Percentiles rank a stretch among this genome's conserved stretches.
Conservation (phyloP, 2,888 invertebrate species). For the Brachynemurus nebulosus region DNA sequence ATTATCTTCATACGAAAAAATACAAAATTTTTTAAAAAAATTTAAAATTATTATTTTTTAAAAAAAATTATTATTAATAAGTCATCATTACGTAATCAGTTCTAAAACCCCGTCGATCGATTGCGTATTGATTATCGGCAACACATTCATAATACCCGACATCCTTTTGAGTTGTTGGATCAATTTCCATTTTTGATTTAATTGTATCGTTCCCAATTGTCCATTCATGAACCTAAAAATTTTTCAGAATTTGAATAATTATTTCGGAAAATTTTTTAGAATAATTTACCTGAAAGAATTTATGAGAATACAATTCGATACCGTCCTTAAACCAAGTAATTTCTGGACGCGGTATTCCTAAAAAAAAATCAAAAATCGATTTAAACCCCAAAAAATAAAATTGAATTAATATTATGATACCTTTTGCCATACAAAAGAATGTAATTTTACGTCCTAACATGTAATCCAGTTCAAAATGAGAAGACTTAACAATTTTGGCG, state of each 20-base stretch:
- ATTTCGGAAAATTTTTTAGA: too few species aligned
- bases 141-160: conserved; percentile 59
- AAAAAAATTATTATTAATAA: conserved; percentile 26
- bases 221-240: conserved; percentile 48
- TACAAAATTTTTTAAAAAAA: neutral
- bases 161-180: conserved; percentile 57
- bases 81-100: conserved; percentile 46
- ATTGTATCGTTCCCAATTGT: conserved; percentile 46
- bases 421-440: conserved; percentile 60
- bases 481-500: conserved; percentile 52
- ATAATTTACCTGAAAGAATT: conserved; percentile 45
- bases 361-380: neutral
- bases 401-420: conserved; percentile 19
- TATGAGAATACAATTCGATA: conserved; percentile 56
- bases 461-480: conserved; percentile 58
- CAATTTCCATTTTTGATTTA: conserved; percentile 61
- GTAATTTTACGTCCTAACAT: conserved; percentile 62
- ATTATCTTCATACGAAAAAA: too few species aligned
- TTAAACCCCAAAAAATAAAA: neutral
- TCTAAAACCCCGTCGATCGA: conserved; percentile 50
- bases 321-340: conserved; percentile 69
- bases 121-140: conserved; percentile 55
- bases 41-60: conserved; percentile 11
- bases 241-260: conserved; percentile 8
- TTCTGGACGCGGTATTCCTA: conserved; percentile 50